A percentile compares a stretch with the other conserved stretches of the same genome.
Conservation (phyloP, 2,113 vertebrate genomes). For the Halcyon malimbica region DNA sequence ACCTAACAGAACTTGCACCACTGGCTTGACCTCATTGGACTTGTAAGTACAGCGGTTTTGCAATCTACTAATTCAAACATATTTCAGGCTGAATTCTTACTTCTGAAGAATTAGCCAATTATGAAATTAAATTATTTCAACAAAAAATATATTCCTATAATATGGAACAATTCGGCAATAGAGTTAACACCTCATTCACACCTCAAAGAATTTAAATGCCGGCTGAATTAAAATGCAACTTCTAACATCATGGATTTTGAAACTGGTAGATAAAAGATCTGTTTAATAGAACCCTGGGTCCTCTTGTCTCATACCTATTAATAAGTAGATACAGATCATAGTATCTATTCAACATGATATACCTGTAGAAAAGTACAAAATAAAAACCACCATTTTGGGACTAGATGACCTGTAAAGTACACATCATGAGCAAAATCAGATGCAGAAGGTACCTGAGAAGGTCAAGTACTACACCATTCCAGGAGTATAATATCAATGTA, state of each 20-base stretch:
- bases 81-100: not conserved
- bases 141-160: not conserved
- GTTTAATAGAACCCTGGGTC: not conserved
- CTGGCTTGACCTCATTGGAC: not conserved
- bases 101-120: not conserved
- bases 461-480: not conserved
- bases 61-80: not conserved
- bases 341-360: not conserved
- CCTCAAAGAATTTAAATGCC: not conserved
- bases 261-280: not conserved
- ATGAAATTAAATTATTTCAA: not conserved
- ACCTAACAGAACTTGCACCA: not conserved
- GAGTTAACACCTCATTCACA: not conserved
- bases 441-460: not conserved
- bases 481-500: not conserved
- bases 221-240: not conserved
- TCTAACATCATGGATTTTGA: not conserved
- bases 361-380: not conserved
- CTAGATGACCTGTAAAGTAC: not conserved
- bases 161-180: not conserved
- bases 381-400: not conserved
- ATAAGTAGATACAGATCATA: not conserved
- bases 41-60: not conserved
- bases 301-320: not conserved
- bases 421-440: not conserved